Base-by-base conservation (phyloP, 1,140 invertebrate species). In the Myzus persicae region DNA sequence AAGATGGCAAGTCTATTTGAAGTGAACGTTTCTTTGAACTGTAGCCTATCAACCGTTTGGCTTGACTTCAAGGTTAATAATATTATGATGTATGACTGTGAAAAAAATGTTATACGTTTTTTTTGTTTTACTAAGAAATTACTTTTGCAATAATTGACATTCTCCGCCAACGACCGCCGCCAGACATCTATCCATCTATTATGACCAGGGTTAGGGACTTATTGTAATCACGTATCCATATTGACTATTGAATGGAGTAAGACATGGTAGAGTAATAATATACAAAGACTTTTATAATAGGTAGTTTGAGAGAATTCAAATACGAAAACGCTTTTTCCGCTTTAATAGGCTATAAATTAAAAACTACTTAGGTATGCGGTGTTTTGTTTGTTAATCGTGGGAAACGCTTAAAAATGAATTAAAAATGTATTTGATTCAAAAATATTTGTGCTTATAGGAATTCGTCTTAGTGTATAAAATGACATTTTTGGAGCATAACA, bases 11-110 rank as follows among this genome's bases (percentile, higher is more conserved):
- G 59, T 76, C 5, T 76, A 76, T 76, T 76, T n/a, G n/a, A 76
- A 31, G 4, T 76, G 5, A 14, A 76, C 31, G 59, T 76, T 76
- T 76, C n/a, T 76, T 76, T 76, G n/a, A 76, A 76, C 59, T 6
- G 59, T 76, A 9, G n/a, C 59, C 59, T 76, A 76, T 76, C 31
- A 76, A 18, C 18, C n/a, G 59, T 76, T 76, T 76, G n/a, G n/a
- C n/a, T 76, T n/a, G 59, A 76, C 59, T 76, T 76, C 31, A 76
- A 76, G 59, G 59, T 76, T 76, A 76, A 76, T 76, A 76, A 76
- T 76, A n/a, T 76, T 67, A 67, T n/a, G 59, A 76, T 76, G 24
- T 76, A n/a, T 14, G 59, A 76, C 59, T n/a, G 31, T n/a, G 36
- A 76, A 76, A 76, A 76, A n/a, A 76, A 76, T 76, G 31, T 76